phyloP scores from a whole-genome alignment of 2,113 vertebrate species.

The Glaucidium brasilianum region DNA sequence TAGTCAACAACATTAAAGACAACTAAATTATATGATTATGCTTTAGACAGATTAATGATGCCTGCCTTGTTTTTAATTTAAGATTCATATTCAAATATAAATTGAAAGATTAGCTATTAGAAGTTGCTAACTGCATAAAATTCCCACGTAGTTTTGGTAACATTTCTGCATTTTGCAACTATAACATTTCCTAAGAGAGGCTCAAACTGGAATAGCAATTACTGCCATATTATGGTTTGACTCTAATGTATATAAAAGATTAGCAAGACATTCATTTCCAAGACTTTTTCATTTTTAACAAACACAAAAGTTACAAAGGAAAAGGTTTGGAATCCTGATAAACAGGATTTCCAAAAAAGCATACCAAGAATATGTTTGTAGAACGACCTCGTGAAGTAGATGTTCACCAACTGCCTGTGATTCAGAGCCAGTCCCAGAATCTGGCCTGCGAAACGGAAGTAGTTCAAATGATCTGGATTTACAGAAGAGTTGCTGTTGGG shows the following conservation, averaged over 20 bases:
- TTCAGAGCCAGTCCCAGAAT: conserved; percentile 95
- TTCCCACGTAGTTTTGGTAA: background rate
- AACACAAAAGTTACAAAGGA: background rate
- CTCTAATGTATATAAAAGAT: background rate
- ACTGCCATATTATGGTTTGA: background rate
- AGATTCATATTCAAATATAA: background rate
- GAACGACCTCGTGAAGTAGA: conserved; percentile 98
- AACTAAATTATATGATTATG: background rate
- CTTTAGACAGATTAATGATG: background rate
- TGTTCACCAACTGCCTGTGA: conserved; percentile 95
- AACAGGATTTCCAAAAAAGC: background rate
- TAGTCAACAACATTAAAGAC: background rate
- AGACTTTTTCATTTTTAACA: background rate
- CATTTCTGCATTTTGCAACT: background rate
- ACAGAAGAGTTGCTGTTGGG: conserved; percentile 99
- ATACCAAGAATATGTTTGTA: conserved; percentile 99
- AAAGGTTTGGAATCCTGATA: background rate
- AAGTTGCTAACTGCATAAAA: background rate
- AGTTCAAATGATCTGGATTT: conserved; percentile 97
- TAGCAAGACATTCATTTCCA: background rate
- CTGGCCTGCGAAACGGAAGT: conserved; percentile 94
- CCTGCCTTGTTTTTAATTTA: background rate
- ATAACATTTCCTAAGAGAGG: background rate
- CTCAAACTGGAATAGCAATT: background rate
- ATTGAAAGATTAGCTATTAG: background rate